Conservation (phyloP, 2,888 invertebrate species). For the Aporophyla nigra region DNA sequence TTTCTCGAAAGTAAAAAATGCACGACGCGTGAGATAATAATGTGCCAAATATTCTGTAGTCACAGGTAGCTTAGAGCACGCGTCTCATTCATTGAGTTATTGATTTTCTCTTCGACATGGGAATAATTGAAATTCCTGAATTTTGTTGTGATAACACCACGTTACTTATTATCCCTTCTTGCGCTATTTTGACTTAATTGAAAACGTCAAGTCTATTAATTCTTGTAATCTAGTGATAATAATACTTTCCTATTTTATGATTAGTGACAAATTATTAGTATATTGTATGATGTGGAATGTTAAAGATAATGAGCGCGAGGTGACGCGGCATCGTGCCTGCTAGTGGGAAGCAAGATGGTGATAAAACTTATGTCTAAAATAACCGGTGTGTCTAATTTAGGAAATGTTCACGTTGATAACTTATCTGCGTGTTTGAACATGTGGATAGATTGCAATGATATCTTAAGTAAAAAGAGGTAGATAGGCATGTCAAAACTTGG, state of each 20-base stretch:
- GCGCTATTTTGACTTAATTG: constrained; percentile 49
- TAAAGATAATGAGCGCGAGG: constrained; percentile 22
- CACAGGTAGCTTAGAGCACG: constrained; percentile 76
- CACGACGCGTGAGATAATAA: constrained; percentile 72
- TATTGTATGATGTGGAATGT: constrained; percentile 29
- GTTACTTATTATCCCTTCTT: constrained; percentile 29
- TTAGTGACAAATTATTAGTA: constrained; percentile 58
- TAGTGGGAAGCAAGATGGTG: constrained; percentile 47
- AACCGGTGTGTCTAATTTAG: constrained; percentile 15
- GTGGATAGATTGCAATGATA: constrained; percentile 11
- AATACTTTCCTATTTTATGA: constrained; percentile 66
- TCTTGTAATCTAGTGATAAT: constrained; percentile 64
- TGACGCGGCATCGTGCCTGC: constrained; percentile 36
- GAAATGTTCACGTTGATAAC: constrained; percentile 17
- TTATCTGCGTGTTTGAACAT: constrained; percentile 29
- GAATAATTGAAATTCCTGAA: constrained; percentile 35
- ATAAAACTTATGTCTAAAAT: constrained; percentile 50
- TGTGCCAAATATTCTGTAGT: constrained; percentile 90
- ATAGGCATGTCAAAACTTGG: not conserved
- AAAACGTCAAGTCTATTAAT: constrained; percentile 60
- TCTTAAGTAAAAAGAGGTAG: not conserved
- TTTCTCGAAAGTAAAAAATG: constrained; percentile 66
- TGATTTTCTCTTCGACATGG: constrained; percentile 35
- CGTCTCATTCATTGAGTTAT: constrained; percentile 51
- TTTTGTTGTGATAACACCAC: constrained; percentile 55